Evolutionary conservation across 1,140 invertebrate genomes (phyloP).

Genomic region (Leptinotarsa lineolata): DNA sequence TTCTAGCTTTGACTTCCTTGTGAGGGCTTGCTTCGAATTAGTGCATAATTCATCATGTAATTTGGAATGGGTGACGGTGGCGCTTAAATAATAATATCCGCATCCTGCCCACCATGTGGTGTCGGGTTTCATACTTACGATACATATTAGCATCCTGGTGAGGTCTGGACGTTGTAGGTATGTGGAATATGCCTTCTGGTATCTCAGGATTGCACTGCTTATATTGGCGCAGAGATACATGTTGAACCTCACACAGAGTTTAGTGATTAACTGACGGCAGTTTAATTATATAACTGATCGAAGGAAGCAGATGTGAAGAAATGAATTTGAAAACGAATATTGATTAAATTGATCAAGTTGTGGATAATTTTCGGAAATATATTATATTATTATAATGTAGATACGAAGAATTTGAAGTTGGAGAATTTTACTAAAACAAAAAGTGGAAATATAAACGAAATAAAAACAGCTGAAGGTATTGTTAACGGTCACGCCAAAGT

Average conservation of each 20-base stretch:
- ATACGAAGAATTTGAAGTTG: too few species aligned
- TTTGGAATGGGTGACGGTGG: not conserved
- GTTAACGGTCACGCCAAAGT: too few species aligned
- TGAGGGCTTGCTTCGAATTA: slow-evolving; percentile 20
- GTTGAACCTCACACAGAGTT: not conserved
- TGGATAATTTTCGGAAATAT: too few species aligned
- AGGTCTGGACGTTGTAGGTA: slow-evolving; percentile 21
- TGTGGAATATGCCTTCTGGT: slow-evolving; percentile 9
- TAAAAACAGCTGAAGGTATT: too few species aligned
- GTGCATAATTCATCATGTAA: slow-evolving; percentile 8
- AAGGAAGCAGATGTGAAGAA: too few species aligned
- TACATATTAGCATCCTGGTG: slow-evolving; percentile 4
- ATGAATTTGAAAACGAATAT: too few species aligned
- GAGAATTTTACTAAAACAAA: too few species aligned
- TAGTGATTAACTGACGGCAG: not conserved
- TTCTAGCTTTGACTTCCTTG: not conserved
- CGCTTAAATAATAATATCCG: slow-evolving; percentile 22
- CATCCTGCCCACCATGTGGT: slow-evolving; percentile 16
- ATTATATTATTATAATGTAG: too few species aligned
- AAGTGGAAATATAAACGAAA: too few species aligned
- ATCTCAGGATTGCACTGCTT: not conserved
- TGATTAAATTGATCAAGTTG: too few species aligned
- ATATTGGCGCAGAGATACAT: not conserved
- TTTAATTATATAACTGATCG: not conserved
- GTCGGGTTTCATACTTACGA: not conserved